These are phyloP conservation scores for Alsophila aescularia DNA, from an alignment of 2,888 invertebrate species.

Conservation along the genomic window DNA sequence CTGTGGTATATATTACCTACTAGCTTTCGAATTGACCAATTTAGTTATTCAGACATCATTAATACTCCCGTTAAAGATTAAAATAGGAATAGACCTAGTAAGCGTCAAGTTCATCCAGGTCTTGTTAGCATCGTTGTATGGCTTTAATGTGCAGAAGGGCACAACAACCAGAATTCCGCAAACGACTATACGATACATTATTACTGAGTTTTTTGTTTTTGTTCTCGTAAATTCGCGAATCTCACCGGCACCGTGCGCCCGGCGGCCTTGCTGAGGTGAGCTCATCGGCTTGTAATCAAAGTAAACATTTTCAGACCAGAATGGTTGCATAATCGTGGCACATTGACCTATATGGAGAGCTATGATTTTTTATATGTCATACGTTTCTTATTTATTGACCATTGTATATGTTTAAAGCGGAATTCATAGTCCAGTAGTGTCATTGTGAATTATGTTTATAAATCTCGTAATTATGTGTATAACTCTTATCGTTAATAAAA, in stretches of 20 bases:
- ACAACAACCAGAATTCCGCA: not conserved
- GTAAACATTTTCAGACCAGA: not conserved
- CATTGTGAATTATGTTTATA: too few species aligned
- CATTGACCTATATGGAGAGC: slow-evolving; percentile 1
- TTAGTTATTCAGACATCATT: too few species aligned
- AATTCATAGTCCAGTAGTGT: too few species aligned
- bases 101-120: too few species aligned
- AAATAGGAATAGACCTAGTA: too few species aligned
- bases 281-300: not conserved
- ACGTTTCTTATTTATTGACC: not conserved
- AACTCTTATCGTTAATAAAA: too few species aligned
- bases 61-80: too few species aligned
- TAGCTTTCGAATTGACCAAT: too few species aligned
- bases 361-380: not conserved
- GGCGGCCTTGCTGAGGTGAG: slow-evolving; percentile 2
- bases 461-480: too few species aligned
- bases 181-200: slow-evolving; percentile 11
- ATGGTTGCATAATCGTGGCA: not conserved
- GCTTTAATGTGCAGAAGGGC: too few species aligned
- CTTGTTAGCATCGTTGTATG: too few species aligned
- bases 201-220: slow-evolving; percentile 7
- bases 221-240: not conserved
- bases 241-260: not conserved
- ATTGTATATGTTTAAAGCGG: not conserved
- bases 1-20: too few species aligned